These are phyloP conservation scores for Tursiops truncatus DNA, from an alignment of 2,113 vertebrate genomes.

Conservation along the genomic window DNA sequence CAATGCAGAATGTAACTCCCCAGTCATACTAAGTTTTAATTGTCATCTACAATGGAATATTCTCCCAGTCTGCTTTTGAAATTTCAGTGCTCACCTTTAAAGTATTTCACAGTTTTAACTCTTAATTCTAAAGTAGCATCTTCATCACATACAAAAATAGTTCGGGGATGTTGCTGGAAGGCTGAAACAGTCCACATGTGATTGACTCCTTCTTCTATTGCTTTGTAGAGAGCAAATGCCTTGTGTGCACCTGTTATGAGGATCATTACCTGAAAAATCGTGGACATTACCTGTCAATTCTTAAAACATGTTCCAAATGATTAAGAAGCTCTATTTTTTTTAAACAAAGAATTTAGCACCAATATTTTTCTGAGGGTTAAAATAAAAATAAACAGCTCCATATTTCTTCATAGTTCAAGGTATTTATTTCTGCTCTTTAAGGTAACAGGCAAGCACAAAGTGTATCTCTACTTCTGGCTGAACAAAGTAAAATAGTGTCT, in stretches of 20 bases:
- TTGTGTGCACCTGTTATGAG: slow-evolving; percentile 92
- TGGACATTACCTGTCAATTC: neutral
- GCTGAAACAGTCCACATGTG: slow-evolving; percentile 93
- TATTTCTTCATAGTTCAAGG: neutral
- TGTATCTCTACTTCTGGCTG: neutral
- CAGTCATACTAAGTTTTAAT: neutral
- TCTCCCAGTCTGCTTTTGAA: neutral
- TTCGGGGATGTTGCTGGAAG: slow-evolving; percentile 89
- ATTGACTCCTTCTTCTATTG: slow-evolving; percentile 90
- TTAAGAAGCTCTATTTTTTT: neutral
- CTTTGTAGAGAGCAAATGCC: slow-evolving; percentile 90
- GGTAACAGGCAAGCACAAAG: neutral
- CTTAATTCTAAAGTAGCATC: slow-evolving; percentile 90
- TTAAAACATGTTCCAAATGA: neutral
- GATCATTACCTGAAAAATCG: slow-evolving; percentile 88
- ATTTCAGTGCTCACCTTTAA: slow-evolving; percentile 87
- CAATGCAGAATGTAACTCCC: neutral
- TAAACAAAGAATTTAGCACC: neutral
- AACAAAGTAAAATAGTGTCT: neutral
- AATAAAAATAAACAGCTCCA: slow-evolving; percentile 15
- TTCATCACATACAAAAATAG: slow-evolving; percentile 90
- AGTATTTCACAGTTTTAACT: slow-evolving; percentile 92
- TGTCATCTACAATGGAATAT: neutral
- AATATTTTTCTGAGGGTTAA: neutral
- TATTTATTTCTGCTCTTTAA: neutral